A percentile compares a stretch with the other conserved stretches of the same genome.
phyloP scores from a whole-genome alignment of 1,140 invertebrate genomes.

The Ips typographus region DNA sequence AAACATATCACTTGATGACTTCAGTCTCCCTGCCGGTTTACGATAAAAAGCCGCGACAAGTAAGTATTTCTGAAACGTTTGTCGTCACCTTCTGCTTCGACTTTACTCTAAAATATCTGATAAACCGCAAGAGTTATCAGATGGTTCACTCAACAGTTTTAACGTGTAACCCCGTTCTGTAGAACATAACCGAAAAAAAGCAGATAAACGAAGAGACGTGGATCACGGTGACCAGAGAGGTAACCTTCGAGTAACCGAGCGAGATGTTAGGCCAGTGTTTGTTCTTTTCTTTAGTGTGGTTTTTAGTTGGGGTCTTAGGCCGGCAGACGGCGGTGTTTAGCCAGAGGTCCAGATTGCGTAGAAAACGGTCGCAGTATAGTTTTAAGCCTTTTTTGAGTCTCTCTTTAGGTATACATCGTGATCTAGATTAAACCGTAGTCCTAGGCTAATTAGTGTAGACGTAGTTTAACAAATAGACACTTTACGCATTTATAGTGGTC shows the following conservation, averaged over 20 bases:
- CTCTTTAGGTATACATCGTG: too few relatives aligned
- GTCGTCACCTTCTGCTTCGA: background rate
- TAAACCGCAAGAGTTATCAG: too few relatives aligned
- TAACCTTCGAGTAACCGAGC: constrained; percentile 50
- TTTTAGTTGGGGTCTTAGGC: constrained; percentile 1
- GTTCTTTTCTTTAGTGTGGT: constrained; percentile 11
- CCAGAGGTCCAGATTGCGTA: background rate
- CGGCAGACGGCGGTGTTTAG: background rate
- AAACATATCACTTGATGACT: constrained; percentile 65
- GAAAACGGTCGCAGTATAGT: background rate
- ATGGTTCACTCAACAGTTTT: too few relatives aligned
- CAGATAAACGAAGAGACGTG: constrained; percentile 91
- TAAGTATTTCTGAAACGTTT: constrained; percentile 50
- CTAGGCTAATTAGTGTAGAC: too few relatives aligned
- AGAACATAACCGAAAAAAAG: constrained; percentile 92
- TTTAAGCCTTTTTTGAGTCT: too few relatives aligned
- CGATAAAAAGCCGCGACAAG: constrained; percentile 64
- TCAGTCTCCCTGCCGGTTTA: constrained; percentile 78
- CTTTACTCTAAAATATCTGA: constrained; percentile 2
- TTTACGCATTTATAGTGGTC: too few relatives aligned
- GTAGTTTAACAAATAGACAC: too few relatives aligned
- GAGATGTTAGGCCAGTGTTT: constrained; percentile 18
- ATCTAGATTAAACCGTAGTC: too few relatives aligned
- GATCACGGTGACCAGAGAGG: constrained; percentile 88
- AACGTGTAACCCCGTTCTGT: constrained; percentile 49